phyloP scores from a whole-genome alignment of 2,797 vertebrate genomes.

The Danio aesculapii region DNA sequence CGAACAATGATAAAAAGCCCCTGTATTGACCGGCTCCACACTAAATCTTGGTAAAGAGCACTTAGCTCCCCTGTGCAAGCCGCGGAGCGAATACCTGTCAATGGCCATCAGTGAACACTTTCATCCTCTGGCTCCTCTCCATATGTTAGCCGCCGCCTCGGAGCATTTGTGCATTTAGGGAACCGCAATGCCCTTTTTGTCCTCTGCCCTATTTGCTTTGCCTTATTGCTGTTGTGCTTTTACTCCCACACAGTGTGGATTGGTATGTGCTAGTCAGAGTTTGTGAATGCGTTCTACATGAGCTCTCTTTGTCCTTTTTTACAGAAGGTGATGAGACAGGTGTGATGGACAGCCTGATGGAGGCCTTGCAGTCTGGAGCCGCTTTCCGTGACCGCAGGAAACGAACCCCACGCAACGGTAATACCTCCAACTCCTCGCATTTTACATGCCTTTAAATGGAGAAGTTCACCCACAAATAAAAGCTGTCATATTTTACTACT shows the following conservation, averaged over 20 bases:
- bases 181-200: constrained; percentile 58
- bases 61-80: constrained; percentile 79
- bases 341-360: constrained; percentile 98
- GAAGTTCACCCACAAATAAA: not conserved
- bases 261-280: not conserved
- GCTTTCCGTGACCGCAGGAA: constrained; percentile 97
- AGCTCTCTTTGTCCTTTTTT: constrained; percentile 51
- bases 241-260: not conserved
- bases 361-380: constrained; percentile 95
- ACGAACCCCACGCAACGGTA: constrained; percentile 91
- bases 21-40: constrained; percentile 70
- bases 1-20: constrained; percentile 76
- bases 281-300: constrained; percentile 18
- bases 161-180: constrained; percentile 53
- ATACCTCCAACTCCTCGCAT: constrained; percentile 34
- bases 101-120: constrained; percentile 79
- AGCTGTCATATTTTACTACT: not conserved
- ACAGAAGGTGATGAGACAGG: constrained; percentile 97
- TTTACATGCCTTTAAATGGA: not conserved
- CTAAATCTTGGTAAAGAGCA: constrained; percentile 79
- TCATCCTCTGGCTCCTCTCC: constrained; percentile 74
- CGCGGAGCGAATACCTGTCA: constrained; percentile 80
- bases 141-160: constrained; percentile 61
- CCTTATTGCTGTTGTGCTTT: constrained; percentile 29
- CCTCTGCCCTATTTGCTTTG: not conserved